Evolutionary conservation across 1,140 invertebrate genomes (phyloP), one percentile per base, ranked within the genome.

Genomic region (Pteromalus puparum): DNA sequence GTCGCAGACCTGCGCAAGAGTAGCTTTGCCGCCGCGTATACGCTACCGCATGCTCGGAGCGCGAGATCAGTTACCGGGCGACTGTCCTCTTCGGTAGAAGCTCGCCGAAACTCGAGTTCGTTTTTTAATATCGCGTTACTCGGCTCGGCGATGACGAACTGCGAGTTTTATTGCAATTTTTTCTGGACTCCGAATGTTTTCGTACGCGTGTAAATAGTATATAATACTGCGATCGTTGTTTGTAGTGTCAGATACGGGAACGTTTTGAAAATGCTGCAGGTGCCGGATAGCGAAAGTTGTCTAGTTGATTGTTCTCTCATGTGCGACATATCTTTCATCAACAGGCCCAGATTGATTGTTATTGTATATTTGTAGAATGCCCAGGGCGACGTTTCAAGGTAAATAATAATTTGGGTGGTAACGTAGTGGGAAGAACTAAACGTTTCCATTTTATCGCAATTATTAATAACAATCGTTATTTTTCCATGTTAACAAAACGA

Each of bases 31-130:
- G 7, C 3, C 67, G 67, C 67, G 67, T 28, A 70, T 18, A 18
- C 26, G 5, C 26, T 12, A 30, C 26, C 24, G 4, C n/a, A 7
- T 13, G 24, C 67, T 42, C 38, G 12, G 72, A 15, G 13, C 72
- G 73, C 21, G 30, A 21, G n/a, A 75, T 48, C 73, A 75, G 73
- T 75, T 48, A 38, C 73, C 73, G 73, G 2, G n/a, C 21, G 38
- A 0, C 73, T 26, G 42, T 75, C 73, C 73, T 75, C 1, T 26
- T 70, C 67, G 26, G 13, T 30, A 30, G 24, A 13, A 10, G 67
- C 67, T 70, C 67, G 67, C 4, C 67, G 67, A 70, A 12, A 4
- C 15, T 24, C 65, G 65, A 67, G 12, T 70, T 70, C n/a, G n/a
- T n/a, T n/a, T n/a, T n/a, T n/a, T n/a, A n/a, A n/a, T n/a, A n/a